Evolutionary conservation across 2,888 invertebrate genomes (phyloP), one percentile per base, ranked within the genome.

Genomic region (Athetis lepigone): DNA sequence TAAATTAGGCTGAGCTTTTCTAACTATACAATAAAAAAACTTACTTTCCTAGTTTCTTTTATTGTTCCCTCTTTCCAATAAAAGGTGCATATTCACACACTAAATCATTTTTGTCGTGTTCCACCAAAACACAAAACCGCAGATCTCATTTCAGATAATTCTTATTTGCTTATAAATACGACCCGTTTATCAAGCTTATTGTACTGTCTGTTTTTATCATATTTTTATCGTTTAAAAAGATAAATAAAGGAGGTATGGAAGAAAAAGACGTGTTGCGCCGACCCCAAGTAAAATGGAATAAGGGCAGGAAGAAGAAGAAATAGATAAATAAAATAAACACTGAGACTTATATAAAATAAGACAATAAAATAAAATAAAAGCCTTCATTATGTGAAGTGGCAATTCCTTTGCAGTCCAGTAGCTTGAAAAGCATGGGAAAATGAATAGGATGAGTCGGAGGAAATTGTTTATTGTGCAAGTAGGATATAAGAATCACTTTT

Each of bases 121-220:
- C 11, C 36, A 27, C 36, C 21, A 11, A 43, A 67, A 36, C 13
- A 16, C n/a, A 23, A 29, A 59, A 19, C 29, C 59, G 25, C 37
- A 39, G 45, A 69, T 60, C 25, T 46, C 0, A 64, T 59, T 64
- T 37, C 1, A 59, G 60, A 69, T 45, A 25, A 39, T 6, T 6
- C 5, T 16, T 45, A 19, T 25, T 63, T 23, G 29, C 67, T 37
- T 67, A 37, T 23, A 56, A 63, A 43, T 23, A 29, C 16, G 27
- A 13, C 7, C 21, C 42, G 43, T 67, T 63, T 37, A 27, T 67
- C 19, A 19, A 23, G 16, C 11, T n/a, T 42, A 21, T 40, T 36
- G 4, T 27, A 25, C 27, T 13, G n/a, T 23, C 27, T 43, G 36
- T 3, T 9, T 67, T 66, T 13, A 23, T n/a, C n/a, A 56, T 43